A percentile compares a stretch with the other conserved stretches of the same genome.
phyloP scores from a whole-genome alignment of 2,888 invertebrate genomes.

The Polydesmus complanatus region DNA sequence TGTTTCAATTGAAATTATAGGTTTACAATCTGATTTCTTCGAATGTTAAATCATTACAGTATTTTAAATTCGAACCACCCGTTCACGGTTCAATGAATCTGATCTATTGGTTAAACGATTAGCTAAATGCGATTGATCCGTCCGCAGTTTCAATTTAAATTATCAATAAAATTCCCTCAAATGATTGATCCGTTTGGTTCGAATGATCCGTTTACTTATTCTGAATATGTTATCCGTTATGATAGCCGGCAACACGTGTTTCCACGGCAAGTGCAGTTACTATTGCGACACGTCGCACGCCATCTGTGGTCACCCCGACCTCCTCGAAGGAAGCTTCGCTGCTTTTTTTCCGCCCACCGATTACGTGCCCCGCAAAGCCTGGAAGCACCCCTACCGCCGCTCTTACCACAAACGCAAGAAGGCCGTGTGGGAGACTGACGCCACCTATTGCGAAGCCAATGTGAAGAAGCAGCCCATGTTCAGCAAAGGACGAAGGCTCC shows the following conservation, averaged over 20 bases:
- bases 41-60: no score
- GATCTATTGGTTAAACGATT: no score
- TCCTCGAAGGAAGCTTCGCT: conserved; percentile 88
- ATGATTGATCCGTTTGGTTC: no score
- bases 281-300: conserved; percentile 51
- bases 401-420: conserved; percentile 93
- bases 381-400: conserved; percentile 92
- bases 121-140: no score
- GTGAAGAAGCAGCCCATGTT: conserved; percentile 81
- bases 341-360: conserved; percentile 77
- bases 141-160: no score
- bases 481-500: conserved; percentile 71
- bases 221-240: no score
- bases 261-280: conserved; percentile 48
- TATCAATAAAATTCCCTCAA: no score
- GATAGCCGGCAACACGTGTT: conserved; percentile 68
- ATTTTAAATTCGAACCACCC: no score
- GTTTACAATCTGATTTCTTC: no score
- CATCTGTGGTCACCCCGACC: conserved; percentile 89
- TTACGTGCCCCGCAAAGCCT: conserved; percentile 73
- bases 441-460: conserved; percentile 74
- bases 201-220: no score
- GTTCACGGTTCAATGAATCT: no score
- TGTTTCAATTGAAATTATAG: no score
- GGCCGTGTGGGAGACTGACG: conserved; percentile 93